These are phyloP conservation scores for Scomber scombrus DNA, from an alignment of 2,113 vertebrate species.

Conservation along the genomic window DNA sequence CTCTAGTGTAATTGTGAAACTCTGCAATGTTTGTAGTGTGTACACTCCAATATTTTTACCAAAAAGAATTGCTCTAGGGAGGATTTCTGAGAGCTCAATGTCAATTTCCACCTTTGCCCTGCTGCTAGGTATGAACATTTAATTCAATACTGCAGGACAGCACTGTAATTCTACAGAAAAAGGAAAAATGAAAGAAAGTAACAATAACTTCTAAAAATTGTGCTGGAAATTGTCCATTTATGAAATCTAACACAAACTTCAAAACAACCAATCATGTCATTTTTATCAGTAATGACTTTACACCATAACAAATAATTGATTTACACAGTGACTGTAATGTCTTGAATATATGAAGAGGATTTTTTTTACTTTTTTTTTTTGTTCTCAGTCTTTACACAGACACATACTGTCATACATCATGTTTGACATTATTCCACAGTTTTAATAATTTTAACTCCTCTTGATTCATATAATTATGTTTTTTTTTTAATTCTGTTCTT, in stretches of 20 bases:
- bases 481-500: background rate
- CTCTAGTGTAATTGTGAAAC: background rate
- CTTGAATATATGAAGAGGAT: background rate
- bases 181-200: slow-evolving; percentile 15
- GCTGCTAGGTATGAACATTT: slow-evolving; percentile 34
- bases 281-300: slow-evolving; percentile 8
- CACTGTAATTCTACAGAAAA: slow-evolving; percentile 28
- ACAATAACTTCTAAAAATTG: slow-evolving; percentile 30
- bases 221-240: slow-evolving; percentile 8
- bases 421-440: background rate
- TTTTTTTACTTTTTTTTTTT: background rate
- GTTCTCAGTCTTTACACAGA: background rate
- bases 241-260: slow-evolving; percentile 25
- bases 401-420: background rate
- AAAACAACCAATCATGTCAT: background rate
- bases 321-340: background rate
- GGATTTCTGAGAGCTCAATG: slow-evolving; percentile 56
- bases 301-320: background rate
- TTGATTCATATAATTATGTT: slow-evolving; percentile 4
- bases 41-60: slow-evolving; percentile 34
- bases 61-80: slow-evolving; percentile 36
- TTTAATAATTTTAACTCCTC: slow-evolving; percentile 6
- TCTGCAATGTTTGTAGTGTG: background rate
- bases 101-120: slow-evolving; percentile 32
- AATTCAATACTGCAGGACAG: slow-evolving; percentile 43